phyloP scores from a whole-genome alignment of 2,113 vertebrate species.

The Nyctibius bracteatus region DNA sequence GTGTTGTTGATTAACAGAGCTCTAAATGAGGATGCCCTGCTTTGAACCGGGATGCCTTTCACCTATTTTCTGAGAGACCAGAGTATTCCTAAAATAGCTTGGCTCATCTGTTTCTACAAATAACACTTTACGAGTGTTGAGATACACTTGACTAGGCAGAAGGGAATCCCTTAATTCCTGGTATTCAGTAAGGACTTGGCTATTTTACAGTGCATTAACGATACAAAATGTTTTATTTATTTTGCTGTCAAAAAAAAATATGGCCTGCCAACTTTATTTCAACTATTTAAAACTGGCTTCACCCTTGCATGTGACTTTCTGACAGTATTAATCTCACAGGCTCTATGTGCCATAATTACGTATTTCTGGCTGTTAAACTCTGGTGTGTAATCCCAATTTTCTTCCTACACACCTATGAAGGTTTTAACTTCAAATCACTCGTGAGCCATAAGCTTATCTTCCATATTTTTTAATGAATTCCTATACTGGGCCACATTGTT shows the following conservation, averaged over 20 bases:
- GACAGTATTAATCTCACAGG: slow-evolving; percentile 1
- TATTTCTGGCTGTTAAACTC: background rate
- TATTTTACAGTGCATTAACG: slow-evolving; percentile 30
- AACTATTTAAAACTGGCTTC: background rate
- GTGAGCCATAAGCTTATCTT: background rate
- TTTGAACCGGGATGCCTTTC: background rate
- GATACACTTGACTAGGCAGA: background rate
- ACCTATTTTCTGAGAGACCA: background rate
- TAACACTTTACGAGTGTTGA: background rate
- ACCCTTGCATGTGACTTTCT: slow-evolving; percentile 7
- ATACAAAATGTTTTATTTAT: slow-evolving; percentile 36
- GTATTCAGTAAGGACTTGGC: background rate
- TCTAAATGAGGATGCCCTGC: background rate
- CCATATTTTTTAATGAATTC: background rate
- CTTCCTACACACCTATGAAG: background rate
- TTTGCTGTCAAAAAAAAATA: background rate
- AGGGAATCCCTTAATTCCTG: slow-evolving; percentile 13
- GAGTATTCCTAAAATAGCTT: background rate
- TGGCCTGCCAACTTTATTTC: slow-evolving; percentile 16
- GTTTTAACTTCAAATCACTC: background rate
- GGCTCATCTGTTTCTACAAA: background rate
- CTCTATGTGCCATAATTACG: background rate
- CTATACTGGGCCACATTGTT: background rate
- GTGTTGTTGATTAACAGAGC: background rate
- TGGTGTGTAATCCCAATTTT: background rate